Evolutionary conservation across 2,113 vertebrate species (phyloP).

Genomic region (Tympanuchus pallidicinctus): DNA sequence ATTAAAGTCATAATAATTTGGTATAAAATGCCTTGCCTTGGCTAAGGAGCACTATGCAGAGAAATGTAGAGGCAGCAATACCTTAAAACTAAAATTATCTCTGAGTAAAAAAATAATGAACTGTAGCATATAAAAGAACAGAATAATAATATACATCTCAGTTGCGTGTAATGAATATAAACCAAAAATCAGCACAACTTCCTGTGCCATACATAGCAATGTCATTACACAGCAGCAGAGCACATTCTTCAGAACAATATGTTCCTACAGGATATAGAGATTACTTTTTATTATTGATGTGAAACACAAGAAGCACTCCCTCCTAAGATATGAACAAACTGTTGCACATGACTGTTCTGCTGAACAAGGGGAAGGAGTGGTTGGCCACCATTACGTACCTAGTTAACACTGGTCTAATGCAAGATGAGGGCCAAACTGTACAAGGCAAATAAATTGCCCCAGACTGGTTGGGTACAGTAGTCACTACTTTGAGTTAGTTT

Average conservation of each 20-base stretch:
- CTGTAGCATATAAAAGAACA: not conserved
- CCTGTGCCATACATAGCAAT: not conserved
- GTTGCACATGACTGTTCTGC: not conserved
- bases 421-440: not conserved
- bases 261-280: not conserved
- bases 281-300: not conserved
- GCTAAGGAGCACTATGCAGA: not conserved
- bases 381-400: not conserved
- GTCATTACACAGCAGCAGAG: not conserved
- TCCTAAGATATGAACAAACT: not conserved
- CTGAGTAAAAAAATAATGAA: not conserved
- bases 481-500: not conserved
- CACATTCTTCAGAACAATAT: not conserved
- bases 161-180: not conserved
- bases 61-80: not conserved
- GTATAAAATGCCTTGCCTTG: not conserved
- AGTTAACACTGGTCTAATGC: accelerated
- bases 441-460: not conserved
- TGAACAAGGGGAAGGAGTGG: not conserved
- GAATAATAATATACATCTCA: not conserved
- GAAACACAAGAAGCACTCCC: not conserved
- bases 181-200: not conserved
- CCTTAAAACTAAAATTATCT: constrained; percentile 37
- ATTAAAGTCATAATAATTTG: constrained; percentile 15
- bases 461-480: not conserved